phyloP scores from a whole-genome alignment of 2,797 vertebrate species.

The Gambelia wislizenii region DNA sequence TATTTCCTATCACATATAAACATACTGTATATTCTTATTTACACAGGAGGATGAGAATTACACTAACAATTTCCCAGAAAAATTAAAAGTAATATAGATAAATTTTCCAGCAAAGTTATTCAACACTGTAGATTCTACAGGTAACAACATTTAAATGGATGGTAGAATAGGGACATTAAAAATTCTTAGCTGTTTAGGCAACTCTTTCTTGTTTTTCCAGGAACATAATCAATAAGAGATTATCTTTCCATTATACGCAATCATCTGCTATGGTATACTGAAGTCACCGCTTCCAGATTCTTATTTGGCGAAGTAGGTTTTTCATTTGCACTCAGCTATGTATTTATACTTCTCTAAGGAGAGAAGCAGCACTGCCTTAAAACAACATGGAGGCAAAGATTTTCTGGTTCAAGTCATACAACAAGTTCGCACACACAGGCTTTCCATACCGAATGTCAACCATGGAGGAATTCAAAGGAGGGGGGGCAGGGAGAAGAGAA shows the following conservation, averaged over 20 bases:
- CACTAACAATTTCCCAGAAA: not conserved
- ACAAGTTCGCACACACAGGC: constrained; percentile 57
- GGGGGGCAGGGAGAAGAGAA: constrained; percentile 38
- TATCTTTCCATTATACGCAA: not conserved
- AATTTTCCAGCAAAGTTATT: not conserved
- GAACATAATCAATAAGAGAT: not conserved
- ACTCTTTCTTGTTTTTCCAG: not conserved
- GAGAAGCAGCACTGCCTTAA: not conserved
- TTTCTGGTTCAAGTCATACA: constrained; percentile 63
- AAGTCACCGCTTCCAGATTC: not conserved
- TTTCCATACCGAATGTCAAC: constrained; percentile 63
- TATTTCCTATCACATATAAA: not conserved
- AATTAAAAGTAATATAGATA: not conserved
- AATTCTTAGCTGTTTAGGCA: too few species aligned
- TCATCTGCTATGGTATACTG: not conserved
- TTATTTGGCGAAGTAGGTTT: not conserved
- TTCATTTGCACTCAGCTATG: too few species aligned
- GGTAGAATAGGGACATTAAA: not conserved
- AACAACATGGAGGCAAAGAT: constrained; percentile 47
- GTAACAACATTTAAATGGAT: not conserved
- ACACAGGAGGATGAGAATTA: not conserved
- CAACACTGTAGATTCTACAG: not conserved
- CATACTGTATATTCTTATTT: not conserved
- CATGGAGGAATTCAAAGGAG: constrained; percentile 33
- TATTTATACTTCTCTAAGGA: not conserved